Conservation (phyloP, 2,888 invertebrate species). For the Noctua comes region DNA sequence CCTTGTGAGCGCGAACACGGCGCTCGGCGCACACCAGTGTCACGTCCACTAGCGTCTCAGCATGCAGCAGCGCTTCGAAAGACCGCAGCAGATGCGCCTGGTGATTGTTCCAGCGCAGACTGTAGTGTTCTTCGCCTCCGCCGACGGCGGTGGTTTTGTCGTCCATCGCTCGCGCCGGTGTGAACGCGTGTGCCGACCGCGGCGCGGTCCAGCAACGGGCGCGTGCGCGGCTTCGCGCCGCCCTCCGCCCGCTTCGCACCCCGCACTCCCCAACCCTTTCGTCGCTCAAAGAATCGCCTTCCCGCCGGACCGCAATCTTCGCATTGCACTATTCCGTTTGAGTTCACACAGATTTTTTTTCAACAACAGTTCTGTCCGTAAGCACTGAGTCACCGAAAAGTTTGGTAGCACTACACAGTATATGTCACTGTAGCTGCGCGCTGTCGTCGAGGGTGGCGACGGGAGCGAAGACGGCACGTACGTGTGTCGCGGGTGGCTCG, state of each 20-base stretch:
- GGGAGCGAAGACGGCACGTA: slow-evolving; percentile 74
- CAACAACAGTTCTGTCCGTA: slow-evolving; percentile 64
- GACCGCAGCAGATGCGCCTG: slow-evolving; percentile 96
- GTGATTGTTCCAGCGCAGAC: slow-evolving; percentile 98
- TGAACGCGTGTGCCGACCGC: slow-evolving; percentile 81
- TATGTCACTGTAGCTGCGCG: slow-evolving; percentile 68
- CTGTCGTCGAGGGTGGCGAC: slow-evolving; percentile 71
- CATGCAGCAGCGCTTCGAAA: slow-evolving; percentile 96
- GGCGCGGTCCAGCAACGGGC: slow-evolving; percentile 77
- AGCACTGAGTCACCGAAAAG: slow-evolving; percentile 77
- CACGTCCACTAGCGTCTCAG: slow-evolving; percentile 96
- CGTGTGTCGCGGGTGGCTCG: slow-evolving; percentile 82
- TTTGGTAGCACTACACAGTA: slow-evolving; percentile 79
- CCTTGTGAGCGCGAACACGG: slow-evolving; percentile 96
- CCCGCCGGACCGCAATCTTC: slow-evolving; percentile 80
- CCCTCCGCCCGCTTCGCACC: slow-evolving; percentile 84
- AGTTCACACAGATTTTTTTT: slow-evolving; percentile 67
- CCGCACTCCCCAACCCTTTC: slow-evolving; percentile 86
- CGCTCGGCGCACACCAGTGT: slow-evolving; percentile 97
- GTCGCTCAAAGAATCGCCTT: slow-evolving; percentile 83
- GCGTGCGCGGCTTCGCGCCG: slow-evolving; percentile 86
- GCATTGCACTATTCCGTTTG: slow-evolving; percentile 79
- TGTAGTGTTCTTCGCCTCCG: slow-evolving; percentile 94
- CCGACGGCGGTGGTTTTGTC: slow-evolving; percentile 85
- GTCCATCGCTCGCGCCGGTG: slow-evolving; percentile 86